A percentile compares a stretch with the other conserved stretches of the same genome.
These are phyloP conservation scores for Lepeophtheirus nordmannii DNA, from an alignment of 2,888 invertebrate species.

Conservation along the genomic window DNA sequence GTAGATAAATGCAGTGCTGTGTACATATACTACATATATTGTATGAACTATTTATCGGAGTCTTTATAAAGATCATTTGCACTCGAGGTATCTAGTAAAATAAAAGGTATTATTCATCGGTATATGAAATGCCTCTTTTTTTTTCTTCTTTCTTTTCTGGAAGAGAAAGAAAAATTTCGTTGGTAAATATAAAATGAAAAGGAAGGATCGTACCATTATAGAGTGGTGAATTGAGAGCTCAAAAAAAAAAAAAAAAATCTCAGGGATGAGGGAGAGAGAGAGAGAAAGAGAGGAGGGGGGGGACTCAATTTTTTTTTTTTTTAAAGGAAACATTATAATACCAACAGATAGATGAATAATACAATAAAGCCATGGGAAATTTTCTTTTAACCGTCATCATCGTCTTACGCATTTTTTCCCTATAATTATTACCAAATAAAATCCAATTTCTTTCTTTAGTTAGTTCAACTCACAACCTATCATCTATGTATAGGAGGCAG, in stretches of 20 bases:
- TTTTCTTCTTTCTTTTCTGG: too few species aligned
- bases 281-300: neutral
- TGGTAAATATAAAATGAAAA: neutral
- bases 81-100: too few species aligned
- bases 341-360: conserved; percentile 8
- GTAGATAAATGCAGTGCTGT: too few species aligned
- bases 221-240: conserved; percentile 5
- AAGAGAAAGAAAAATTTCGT: too few species aligned
- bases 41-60: too few species aligned
- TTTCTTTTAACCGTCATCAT: conserved; percentile 4
- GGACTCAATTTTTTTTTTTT: neutral
- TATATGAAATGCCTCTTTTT: too few species aligned
- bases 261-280: too few species aligned
- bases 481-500: too few species aligned
- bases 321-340: conserved; percentile 7
- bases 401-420: conserved; percentile 4
- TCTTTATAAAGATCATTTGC: too few species aligned
- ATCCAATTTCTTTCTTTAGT: neutral
- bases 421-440: conserved; percentile 5
- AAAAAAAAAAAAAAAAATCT: neutral
- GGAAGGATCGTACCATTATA: neutral
- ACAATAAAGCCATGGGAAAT: conserved; percentile 2
- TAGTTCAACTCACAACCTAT: too few species aligned
- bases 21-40: too few species aligned
- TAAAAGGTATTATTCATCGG: too few species aligned